Percentiles rank a stretch among this genome's conserved stretches.
Evolutionary conservation across 2,888 invertebrate species (phyloP).

Genomic region (Entomobrya multifasciata): DNA sequence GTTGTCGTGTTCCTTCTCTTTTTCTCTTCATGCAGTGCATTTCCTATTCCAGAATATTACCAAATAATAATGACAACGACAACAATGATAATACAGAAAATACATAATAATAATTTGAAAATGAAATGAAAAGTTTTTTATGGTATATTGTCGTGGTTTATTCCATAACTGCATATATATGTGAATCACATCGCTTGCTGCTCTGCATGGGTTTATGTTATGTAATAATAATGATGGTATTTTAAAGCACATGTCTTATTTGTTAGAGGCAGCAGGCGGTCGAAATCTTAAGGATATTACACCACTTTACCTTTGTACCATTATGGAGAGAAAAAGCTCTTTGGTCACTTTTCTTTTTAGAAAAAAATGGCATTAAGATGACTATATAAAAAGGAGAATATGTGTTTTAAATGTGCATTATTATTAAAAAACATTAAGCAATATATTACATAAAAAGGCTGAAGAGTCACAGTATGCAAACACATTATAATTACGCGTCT

Average conservation of each 20-base stretch:
- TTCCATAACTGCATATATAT: no score
- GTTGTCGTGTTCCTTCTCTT: no score
- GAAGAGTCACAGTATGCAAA: no score
- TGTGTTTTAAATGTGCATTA: conserved; percentile 40
- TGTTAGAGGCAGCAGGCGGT: conserved; percentile 39
- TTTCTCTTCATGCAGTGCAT: background rate
- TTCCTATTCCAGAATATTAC: conserved; percentile 56
- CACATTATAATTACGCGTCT: no score
- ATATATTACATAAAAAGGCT: no score
- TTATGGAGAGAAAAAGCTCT: conserved; percentile 11
- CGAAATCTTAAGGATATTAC: conserved; percentile 1
- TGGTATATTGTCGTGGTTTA: background rate
- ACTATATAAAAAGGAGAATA: conserved; percentile 32
- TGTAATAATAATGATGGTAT: conserved; percentile 39
- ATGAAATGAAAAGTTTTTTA: conserved; percentile 60
- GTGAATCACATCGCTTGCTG: conserved; percentile 19
- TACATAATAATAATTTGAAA: conserved; percentile 42
- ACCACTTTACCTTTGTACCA: conserved; percentile 4
- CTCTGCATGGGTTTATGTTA: conserved; percentile 51
- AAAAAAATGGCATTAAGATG: conserved; percentile 23
- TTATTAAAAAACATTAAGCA: conserved; percentile 12
- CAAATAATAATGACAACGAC: conserved; percentile 11
- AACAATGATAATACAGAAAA: background rate
- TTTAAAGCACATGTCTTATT: conserved; percentile 44
- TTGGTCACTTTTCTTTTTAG: conserved; percentile 36